Base-by-base conservation (phyloP, 2,888 invertebrate genomes). In the Cryptocheilus praepositus region DNA sequence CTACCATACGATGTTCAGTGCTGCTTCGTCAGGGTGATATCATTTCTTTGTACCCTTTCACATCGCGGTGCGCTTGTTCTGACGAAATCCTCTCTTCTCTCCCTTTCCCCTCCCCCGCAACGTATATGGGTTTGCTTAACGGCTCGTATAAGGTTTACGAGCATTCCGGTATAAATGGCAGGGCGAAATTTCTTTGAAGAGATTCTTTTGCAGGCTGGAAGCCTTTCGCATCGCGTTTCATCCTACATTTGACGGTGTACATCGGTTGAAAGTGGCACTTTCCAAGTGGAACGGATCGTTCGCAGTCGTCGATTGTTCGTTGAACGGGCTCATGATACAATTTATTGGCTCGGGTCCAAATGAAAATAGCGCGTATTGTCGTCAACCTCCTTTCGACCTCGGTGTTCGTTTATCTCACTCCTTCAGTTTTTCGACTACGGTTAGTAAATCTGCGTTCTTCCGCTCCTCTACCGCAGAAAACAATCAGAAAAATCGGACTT, bases 71-170 rank as follows among this genome's bases (percentile, higher is more conserved):
- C n/a, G n/a, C n/a, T n/a, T n/a, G n/a, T n/a, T n/a, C n/a, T n/a
- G n/a, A n/a, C n/a, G n/a, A n/a, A n/a, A n/a, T n/a, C n/a, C 60
- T 15, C 56, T 43, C 44, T 44, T 55, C 49, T 16, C 13, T 36
- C 36, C 13, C 61, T 61, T 19, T 61, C 43, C 22, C 16, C 45
- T 18, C 11, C 1, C 13, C 28, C 19, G 11, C 11, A 36, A 21
- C 61, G 63, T 73, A 60, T 73, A 73, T 73, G 70, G 75, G 75
- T 70, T 76, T 77, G 79, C 67, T 74, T 76, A 79, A 79, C 79
- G 78, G 79, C 43, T 75, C 79, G 79, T 79, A 60, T 58, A 76
- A 79, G 67, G 73, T 79, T 79, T 79, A 79, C 79, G 77, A 74
- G 71, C 70, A 69, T 67, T 64, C 63, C 62, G 53, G 57, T 57